Conservation (phyloP, 2,113 vertebrate species). For the Tyto alba region DNA sequence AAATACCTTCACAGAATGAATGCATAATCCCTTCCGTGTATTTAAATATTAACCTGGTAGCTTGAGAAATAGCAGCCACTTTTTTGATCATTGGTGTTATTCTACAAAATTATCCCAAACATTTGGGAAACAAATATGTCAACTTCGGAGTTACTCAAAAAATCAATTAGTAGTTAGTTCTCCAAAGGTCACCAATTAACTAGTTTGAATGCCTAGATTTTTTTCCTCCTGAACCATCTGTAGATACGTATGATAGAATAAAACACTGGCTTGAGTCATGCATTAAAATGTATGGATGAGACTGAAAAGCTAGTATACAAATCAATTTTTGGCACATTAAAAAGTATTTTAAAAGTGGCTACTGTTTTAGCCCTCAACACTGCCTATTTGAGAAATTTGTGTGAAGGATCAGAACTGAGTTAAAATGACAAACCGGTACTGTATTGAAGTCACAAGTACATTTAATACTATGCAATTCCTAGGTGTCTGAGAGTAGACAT, state of each 20-base stretch:
- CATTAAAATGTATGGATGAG: background rate
- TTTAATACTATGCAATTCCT: background rate
- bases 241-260: background rate
- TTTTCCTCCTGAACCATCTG: constrained; percentile 7
- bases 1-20: background rate
- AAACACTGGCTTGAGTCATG: background rate
- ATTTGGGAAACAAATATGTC: background rate
- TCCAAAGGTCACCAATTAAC: background rate
- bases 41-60: background rate
- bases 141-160: background rate
- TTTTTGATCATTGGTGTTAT: background rate
- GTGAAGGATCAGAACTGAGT: background rate
- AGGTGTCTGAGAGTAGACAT: background rate
- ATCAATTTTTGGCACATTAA: background rate
- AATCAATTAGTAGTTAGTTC: background rate
- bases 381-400: background rate
- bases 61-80: background rate
- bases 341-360: background rate
- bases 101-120: background rate
- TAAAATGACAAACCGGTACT: background rate
- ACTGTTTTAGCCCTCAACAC: background rate
- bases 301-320: background rate
- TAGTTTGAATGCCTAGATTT: background rate
- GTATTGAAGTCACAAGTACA: background rate
- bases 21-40: background rate